Evolutionary conservation across 1,140 invertebrate genomes (phyloP).

Genomic region (silkworm (Bombyx mori)): DNA sequence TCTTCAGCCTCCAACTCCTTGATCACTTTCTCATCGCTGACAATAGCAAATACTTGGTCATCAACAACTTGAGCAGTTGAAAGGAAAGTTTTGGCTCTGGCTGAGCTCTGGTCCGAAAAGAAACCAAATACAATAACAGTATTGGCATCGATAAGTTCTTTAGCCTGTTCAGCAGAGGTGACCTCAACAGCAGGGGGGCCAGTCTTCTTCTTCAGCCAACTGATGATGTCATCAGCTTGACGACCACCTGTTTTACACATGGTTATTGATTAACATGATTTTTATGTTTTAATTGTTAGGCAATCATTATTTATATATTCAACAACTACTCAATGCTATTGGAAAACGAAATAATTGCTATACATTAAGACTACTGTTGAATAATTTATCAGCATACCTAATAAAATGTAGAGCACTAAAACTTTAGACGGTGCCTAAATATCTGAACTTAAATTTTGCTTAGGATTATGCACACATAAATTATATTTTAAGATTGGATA

Average conservation of each 20-base stretch:
- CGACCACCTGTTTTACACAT: slow-evolving; percentile 79
- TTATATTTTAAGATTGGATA: neutral
- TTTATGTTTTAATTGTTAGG: too few relatives aligned
- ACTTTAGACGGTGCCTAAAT: too few relatives aligned
- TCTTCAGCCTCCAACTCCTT: slow-evolving; percentile 81
- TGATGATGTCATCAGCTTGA: slow-evolving; percentile 91
- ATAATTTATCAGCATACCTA: too few relatives aligned
- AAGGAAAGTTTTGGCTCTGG: slow-evolving; percentile 87
- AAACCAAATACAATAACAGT: slow-evolving; percentile 93
- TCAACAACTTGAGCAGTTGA: slow-evolving; percentile 85
- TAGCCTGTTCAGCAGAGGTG: slow-evolving; percentile 84
- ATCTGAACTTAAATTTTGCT: too few relatives aligned
- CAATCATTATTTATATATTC: too few relatives aligned
- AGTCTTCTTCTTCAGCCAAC: slow-evolving; percentile 97
- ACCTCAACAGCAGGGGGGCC: slow-evolving; percentile 90
- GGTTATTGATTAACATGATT: too few relatives aligned
- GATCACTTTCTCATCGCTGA: slow-evolving; percentile 82
- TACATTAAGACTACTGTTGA: too few relatives aligned
- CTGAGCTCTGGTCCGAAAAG: slow-evolving; percentile 88
- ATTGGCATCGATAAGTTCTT: slow-evolving; percentile 85
- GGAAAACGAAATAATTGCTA: too few relatives aligned
- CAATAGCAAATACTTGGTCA: slow-evolving; percentile 92
- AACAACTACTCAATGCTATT: too few relatives aligned
- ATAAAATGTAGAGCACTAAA: too few relatives aligned
- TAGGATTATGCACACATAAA: too few relatives aligned